A percentile compares a stretch with the other conserved stretches of the same genome.
Evolutionary conservation across 2,113 vertebrate species (phyloP).

Genomic region (Morone chrysops): DNA sequence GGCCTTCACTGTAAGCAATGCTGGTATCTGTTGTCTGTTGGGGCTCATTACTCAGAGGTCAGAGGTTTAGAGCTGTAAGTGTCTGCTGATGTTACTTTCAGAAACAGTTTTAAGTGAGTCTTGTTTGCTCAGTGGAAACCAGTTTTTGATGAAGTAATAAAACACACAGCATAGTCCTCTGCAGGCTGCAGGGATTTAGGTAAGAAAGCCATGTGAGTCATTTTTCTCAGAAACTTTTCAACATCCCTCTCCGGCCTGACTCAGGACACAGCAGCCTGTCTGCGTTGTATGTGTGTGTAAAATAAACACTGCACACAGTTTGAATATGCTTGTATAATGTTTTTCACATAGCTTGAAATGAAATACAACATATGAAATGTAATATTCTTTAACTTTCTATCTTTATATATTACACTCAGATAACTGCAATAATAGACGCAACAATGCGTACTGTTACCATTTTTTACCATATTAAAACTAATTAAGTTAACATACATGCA

Average conservation of each 20-base stretch:
- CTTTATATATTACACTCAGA: neutral
- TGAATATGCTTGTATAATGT: neutral
- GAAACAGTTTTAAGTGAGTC: neutral
- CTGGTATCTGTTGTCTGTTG: conserved; percentile 7
- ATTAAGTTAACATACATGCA: conserved; percentile 4
- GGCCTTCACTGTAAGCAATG: conserved; percentile 22
- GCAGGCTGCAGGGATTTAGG: conserved; percentile 32
- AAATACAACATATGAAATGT: too few species aligned
- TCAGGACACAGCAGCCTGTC: neutral
- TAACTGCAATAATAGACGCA: neutral
- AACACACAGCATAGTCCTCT: conserved; percentile 18
- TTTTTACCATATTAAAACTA: neutral
- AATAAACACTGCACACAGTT: neutral
- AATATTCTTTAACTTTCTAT: neutral
- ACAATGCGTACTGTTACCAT: neutral
- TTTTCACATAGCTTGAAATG: conserved; percentile 2
- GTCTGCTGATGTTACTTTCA: conserved; percentile 23
- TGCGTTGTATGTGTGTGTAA: neutral
- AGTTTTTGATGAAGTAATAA: conserved; percentile 49
- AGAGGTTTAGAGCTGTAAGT: conserved; percentile 18
- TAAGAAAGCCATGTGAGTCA: conserved; percentile 42
- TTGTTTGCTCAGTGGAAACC: conserved; percentile 52
- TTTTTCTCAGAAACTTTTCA: conserved; percentile 57
- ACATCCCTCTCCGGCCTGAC: conserved; percentile 24
- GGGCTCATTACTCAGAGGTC: conserved; percentile 17